Base-by-base conservation (phyloP, 2,888 invertebrate species). In the Palloptera scutellata region DNA sequence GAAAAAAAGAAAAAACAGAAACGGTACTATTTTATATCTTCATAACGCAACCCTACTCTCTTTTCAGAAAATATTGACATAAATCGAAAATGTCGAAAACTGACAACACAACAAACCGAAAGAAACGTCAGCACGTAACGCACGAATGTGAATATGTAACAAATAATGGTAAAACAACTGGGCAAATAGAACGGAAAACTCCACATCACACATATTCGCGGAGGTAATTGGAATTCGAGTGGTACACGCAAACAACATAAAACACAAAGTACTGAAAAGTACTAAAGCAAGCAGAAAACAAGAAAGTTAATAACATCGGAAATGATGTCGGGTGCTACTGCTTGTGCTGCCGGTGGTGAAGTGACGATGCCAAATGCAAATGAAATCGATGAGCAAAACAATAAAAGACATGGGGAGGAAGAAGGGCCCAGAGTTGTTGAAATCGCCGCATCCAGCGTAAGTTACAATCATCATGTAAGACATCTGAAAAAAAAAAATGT, bases 381-480 rank as follows among this genome's bases (percentile, higher is more conserved):
- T 30, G 30, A 30, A 6, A 30, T 30, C 30, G 30, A 30, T 30
- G 30, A 30, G 30, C 30, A 30, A 30, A 30, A 30, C 30, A 30
- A 6, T 6, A 30, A 74, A 68, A 66, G 65, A 69, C 69, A 69
- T 61, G 74, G 74, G 57, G 73, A 78, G 69, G 71, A 74, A 74
- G 76, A 75, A 59, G 76, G 78, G 69, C 77, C 80, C 74, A 78
- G 78, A 68, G 76, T 82, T 42, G 76, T 81, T 41, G 84, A 84
- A 79, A 83, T 84, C 63, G 83, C 83, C 65, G 83, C 84, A 60
- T 84, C 84, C 73, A 84, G 84, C 74, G 84, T 84, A 80, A 81
- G 81, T 79, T 64, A 9, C 30, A 11, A 19, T 55, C 12, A n/a
- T 12, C 41, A 9, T 61, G 20, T 12, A 30, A 15, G 12, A 12